Evolutionary conservation across 2,113 vertebrate species (phyloP).

Genomic region (Tamias sibiricus): DNA sequence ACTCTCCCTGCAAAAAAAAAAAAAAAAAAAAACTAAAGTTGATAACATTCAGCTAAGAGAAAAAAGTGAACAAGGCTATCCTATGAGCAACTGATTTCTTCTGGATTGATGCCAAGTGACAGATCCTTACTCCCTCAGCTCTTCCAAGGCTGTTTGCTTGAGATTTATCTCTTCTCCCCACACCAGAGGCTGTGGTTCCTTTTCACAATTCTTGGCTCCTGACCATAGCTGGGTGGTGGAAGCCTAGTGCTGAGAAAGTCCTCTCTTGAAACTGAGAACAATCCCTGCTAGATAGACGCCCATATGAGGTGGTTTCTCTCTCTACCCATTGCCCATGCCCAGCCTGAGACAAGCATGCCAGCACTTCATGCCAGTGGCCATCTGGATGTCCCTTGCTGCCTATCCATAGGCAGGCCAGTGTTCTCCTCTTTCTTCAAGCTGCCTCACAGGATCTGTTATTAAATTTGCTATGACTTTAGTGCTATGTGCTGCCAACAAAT

Average conservation of each 20-base stretch:
- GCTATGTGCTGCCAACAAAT: conserved; percentile 39
- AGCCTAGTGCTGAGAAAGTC: not conserved
- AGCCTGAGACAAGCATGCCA: not conserved
- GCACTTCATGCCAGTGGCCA: not conserved
- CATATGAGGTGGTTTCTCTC: not conserved
- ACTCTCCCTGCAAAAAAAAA: not conserved
- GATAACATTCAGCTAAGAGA: not conserved
- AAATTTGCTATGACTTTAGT: conserved; percentile 24
- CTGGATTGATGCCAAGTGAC: not conserved
- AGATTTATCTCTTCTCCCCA: not conserved
- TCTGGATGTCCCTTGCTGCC: not conserved
- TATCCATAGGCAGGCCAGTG: not conserved
- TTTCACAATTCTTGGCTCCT: not conserved
- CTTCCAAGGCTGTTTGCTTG: not conserved
- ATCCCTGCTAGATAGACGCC: not conserved
- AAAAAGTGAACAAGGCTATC: not conserved
- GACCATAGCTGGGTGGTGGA: not conserved
- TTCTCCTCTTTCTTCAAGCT: conserved; percentile 2
- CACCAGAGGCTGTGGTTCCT: not conserved
- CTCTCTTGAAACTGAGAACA: not conserved
- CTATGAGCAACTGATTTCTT: not conserved
- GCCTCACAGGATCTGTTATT: not conserved
- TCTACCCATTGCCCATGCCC: not conserved
- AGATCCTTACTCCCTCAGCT: not conserved
- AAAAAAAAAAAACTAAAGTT: not conserved